phyloP scores from a whole-genome alignment of 2,888 invertebrate genomes.

The Pinctada fucata region DNA sequence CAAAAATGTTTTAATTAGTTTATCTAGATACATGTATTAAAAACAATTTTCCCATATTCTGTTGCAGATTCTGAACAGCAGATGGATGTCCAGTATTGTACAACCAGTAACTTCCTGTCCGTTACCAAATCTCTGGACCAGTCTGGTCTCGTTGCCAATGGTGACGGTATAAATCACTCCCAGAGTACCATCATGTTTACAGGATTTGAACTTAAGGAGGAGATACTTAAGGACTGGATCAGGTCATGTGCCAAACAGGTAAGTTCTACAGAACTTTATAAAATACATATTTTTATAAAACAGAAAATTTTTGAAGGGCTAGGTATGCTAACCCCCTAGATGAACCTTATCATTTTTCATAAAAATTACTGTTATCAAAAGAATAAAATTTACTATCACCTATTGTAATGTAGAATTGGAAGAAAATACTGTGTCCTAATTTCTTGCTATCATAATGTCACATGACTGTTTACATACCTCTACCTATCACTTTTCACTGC shows the following conservation, averaged over 20 bases:
- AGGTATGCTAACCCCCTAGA: too few species aligned
- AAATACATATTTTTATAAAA: too few species aligned
- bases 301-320: too few species aligned
- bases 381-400: too few species aligned
- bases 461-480: too few species aligned
- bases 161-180: slow-evolving; percentile 25
- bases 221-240: slow-evolving; percentile 66
- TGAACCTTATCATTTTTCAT: too few species aligned
- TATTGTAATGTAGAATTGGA: too few species aligned
- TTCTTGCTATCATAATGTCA: too few species aligned
- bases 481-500: slow-evolving; percentile 21
- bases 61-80: slow-evolving; percentile 29
- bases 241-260: slow-evolving; percentile 69
- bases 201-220: slow-evolving; percentile 62
- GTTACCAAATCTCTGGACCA: slow-evolving; percentile 8
- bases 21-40: too few species aligned
- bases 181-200: slow-evolving; percentile 63
- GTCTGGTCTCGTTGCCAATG: slow-evolving; percentile 27
- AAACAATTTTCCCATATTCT: neutral
- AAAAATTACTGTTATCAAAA: too few species aligned
- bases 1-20: too few species aligned
- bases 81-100: slow-evolving; percentile 52
- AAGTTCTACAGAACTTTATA: neutral
- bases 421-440: too few species aligned
- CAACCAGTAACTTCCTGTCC: slow-evolving; percentile 44